Conservation (phyloP, 1,140 invertebrate genomes). For the Mactra quadrangularis region DNA sequence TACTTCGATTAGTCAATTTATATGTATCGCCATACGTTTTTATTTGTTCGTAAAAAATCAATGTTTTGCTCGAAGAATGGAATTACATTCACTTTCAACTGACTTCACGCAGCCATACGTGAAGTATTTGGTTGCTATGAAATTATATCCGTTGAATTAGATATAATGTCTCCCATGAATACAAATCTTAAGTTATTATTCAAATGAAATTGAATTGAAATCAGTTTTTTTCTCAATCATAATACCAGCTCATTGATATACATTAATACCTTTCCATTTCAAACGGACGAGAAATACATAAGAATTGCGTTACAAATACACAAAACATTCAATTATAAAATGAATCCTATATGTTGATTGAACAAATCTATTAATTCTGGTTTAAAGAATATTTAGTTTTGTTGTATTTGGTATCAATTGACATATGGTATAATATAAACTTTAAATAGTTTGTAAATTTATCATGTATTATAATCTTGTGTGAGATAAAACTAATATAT, state of each 20-base stretch:
- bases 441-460: neutral
- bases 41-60: too few relatives aligned
- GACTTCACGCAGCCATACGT: too few relatives aligned
- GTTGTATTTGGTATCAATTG: neutral
- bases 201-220: neutral
- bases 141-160: too few relatives aligned
- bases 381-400: slow-evolving; percentile 7
- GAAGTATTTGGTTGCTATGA: too few relatives aligned
- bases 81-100: too few relatives aligned
- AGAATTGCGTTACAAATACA: neutral
- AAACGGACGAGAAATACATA: neutral
- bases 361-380: slow-evolving; percentile 43
- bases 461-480: slow-evolving; percentile 22
- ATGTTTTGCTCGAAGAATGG: too few relatives aligned
- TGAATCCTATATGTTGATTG: slow-evolving; percentile 46
- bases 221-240: neutral
- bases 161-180: neutral
- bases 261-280: neutral
- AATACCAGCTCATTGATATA: neutral
- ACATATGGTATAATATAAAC: neutral
- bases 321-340: slow-evolving; percentile 31
- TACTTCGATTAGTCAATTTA: neutral
- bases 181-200: neutral
- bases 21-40: too few relatives aligned
- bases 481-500: slow-evolving; percentile 33